Base-by-base conservation (phyloP, 1,140 invertebrate genomes). In the Bombus vancouverensis region DNA sequence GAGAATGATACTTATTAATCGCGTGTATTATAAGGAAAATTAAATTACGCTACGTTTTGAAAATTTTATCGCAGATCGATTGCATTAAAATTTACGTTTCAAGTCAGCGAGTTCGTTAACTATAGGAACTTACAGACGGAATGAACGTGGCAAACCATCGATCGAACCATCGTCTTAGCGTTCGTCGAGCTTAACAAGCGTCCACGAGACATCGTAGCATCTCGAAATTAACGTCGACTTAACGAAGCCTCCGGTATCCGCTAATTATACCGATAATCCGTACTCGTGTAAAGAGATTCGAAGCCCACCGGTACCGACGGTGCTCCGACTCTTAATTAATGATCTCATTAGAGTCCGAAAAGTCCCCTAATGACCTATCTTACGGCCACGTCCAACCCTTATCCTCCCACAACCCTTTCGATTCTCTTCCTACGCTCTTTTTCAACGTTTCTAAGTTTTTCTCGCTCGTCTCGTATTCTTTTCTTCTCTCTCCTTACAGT, bases 291-390 rank as follows among this genome's bases (percentile, higher is more conserved):
- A 75, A 83, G 42, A 59, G 71, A 75, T 73, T 62, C 79, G 79
- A 72, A 25, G 71, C 37, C 62, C 72, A 44, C 28, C 81, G 25
- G 25, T 13, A 32, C 18, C 59, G 44, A 32, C 34, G 42, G 42
- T 34, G 32, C 32, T 66, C 15, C 25, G 6, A 1, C 25, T 34
- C 81, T 70, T 83, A 83, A 83, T 83, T 83, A 83, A 83, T 57
- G 73, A 37, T 83, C 81, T 83, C 81, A 47, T 83, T 83, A 83
- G 44, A 77, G 62, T n/a, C 73, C 81, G 73, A 32, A 77, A 77
- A 77, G 74, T 28, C 15, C 44, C 81, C 65, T 77, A 83, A 83
- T 70, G 81, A 77, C 81, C 73, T 70, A 44, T 70, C 76, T 83
- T 76, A 42, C 73, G 47, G 42, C 34, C 79, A 42, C 47, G 79